Conservation (phyloP, 2,888 invertebrate species). For the Eugnorisma glareosa region DNA sequence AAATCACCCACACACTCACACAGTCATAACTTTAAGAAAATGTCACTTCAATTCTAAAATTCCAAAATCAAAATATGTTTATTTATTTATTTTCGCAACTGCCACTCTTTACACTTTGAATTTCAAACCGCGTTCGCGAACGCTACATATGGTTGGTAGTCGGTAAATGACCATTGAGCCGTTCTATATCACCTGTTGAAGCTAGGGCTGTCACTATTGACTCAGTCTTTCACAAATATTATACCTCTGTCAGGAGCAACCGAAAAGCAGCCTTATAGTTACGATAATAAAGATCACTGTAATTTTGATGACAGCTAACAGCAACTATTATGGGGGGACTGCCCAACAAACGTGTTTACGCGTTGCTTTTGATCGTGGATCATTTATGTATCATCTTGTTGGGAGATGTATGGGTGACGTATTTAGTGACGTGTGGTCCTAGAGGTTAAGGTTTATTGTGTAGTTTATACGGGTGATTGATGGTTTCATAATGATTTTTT, state of each 20-base stretch:
- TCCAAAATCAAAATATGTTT: conserved; percentile 52
- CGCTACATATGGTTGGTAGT: conserved; percentile 79
- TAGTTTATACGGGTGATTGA: background rate
- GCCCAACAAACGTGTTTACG: conserved; percentile 54
- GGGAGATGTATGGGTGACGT: conserved; percentile 24
- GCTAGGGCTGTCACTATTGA: conserved; percentile 63
- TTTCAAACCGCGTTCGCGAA: conserved; percentile 76
- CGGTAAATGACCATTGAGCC: conserved; percentile 83
- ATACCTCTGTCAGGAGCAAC: background rate
- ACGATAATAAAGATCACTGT: background rate
- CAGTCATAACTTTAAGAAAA: conserved; percentile 44
- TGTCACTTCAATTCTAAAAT: conserved; percentile 42
- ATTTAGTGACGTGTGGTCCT: conserved; percentile 13
- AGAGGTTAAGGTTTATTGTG: conserved; percentile 13
- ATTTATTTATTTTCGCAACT: conserved; percentile 56
- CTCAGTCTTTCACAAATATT: conserved; percentile 11
- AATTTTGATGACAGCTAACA: background rate
- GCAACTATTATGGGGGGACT: conserved; percentile 52
- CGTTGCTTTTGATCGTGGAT: conserved; percentile 37
- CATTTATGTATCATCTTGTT: conserved; percentile 37
- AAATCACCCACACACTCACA: conserved; percentile 60
- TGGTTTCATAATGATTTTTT: background rate
- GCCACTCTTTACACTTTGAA: conserved; percentile 73
- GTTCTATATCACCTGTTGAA: conserved; percentile 75
- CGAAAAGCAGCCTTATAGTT: background rate